Percentiles rank a stretch among this genome's conserved stretches.
These are phyloP conservation scores for Ormyrus nitidulus DNA, from an alignment of 2,888 invertebrate genomes.

Conservation along the genomic window DNA sequence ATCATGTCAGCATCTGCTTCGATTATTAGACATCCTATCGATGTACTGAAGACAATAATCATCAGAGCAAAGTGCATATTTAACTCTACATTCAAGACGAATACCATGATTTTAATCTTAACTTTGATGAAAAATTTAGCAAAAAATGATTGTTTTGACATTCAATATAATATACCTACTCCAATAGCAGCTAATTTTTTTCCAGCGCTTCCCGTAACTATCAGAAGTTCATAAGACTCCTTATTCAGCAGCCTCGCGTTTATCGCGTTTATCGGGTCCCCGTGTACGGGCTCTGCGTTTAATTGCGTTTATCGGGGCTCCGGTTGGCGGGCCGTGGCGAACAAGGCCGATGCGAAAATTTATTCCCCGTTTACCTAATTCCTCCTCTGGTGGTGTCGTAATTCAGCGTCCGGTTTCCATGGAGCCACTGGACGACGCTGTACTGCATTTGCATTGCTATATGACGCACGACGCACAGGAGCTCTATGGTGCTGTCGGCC, in stretches of 20 bases:
- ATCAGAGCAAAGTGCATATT: no score
- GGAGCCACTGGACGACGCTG: slow-evolving; percentile 80
- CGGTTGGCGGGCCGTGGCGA: neutral
- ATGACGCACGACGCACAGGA: slow-evolving; percentile 80
- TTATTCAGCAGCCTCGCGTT: neutral
- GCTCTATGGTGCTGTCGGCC: slow-evolving; percentile 82
- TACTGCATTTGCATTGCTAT: slow-evolving; percentile 77
- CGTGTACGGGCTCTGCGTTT: slow-evolving; percentile 21
- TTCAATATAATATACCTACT: no score
- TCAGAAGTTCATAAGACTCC: no score
- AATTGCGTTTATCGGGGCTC: slow-evolving; percentile 37
- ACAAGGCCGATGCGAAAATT: slow-evolving; percentile 24
- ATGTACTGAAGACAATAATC: no score
- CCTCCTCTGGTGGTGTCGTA: slow-evolving; percentile 82
- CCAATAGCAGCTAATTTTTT: no score
- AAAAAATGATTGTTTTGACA: no score
- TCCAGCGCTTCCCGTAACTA: no score
- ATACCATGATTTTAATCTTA: no score
- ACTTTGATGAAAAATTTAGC: no score
- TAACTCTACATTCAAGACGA: no score
- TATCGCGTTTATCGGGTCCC: neutral
- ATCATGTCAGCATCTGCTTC: no score
- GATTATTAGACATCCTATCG: no score
- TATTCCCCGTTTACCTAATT: slow-evolving; percentile 77
- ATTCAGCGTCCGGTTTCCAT: slow-evolving; percentile 80